Conservation (phyloP, 2,888 invertebrate species). For the Lithophane socia region DNA sequence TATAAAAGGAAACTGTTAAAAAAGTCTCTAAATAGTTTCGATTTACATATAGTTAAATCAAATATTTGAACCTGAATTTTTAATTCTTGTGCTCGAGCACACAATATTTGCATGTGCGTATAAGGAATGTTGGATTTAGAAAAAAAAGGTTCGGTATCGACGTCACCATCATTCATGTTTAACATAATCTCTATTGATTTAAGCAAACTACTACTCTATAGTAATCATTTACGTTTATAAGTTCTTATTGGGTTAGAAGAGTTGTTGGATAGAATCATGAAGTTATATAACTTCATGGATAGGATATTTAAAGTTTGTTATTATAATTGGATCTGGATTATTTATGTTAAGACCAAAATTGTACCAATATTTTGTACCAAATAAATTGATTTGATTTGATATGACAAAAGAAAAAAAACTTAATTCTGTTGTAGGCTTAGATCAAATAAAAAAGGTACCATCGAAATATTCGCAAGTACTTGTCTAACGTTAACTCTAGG, state of each 20-base stretch:
- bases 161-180: conserved; percentile 10
- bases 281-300: too few relatives aligned
- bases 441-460: too few relatives aligned
- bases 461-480: not conserved
- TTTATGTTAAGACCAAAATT: too few relatives aligned
- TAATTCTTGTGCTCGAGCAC: conserved; percentile 6
- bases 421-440: not conserved
- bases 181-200: conserved; percentile 21
- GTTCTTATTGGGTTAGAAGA: too few relatives aligned
- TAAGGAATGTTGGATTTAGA: conserved; percentile 11
- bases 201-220: conserved; percentile 12
- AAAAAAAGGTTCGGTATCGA: conserved; percentile 4
- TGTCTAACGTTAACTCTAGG: not conserved
- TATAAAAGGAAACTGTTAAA: not conserved
- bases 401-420: not conserved
- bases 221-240: not conserved
- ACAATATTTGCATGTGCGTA: conserved; percentile 25
- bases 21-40: not conserved
- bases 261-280: too few relatives aligned
- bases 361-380: too few relatives aligned
- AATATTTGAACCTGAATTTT: conserved; percentile 35
- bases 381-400: too few relatives aligned
- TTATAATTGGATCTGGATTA: not conserved
- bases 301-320: not conserved
- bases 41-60: not conserved